Conservation (phyloP, 2,888 invertebrate species). For the Prosopocoilus inquinatus region DNA sequence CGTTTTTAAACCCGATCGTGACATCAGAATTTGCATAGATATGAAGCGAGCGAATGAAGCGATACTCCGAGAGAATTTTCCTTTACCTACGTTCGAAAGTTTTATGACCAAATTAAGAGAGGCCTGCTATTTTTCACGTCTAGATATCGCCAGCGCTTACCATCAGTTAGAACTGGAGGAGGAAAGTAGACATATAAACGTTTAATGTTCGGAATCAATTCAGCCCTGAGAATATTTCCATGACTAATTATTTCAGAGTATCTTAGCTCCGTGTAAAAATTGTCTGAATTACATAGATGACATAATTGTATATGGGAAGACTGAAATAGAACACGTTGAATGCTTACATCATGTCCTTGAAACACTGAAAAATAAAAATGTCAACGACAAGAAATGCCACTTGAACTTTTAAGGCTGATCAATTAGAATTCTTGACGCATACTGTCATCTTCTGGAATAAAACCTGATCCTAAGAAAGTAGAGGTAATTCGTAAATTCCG, state of each 20-base stretch:
- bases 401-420: not conserved
- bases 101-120: slow-evolving; percentile 14
- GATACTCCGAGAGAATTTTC: slow-evolving; percentile 19
- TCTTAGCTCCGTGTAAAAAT: slow-evolving; percentile 29
- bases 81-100: slow-evolving; percentile 19
- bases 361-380: slow-evolving; percentile 28
- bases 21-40: slow-evolving; percentile 40
- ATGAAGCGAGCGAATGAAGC: slow-evolving; percentile 41
- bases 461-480: no score
- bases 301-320: slow-evolving; percentile 33
- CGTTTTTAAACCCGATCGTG: slow-evolving; percentile 33
- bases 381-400: slow-evolving; percentile 35
- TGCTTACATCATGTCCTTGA: slow-evolving; percentile 29
- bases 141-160: slow-evolving; percentile 31
- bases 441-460: no score
- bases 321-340: slow-evolving; percentile 33
- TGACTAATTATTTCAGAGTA: slow-evolving; percentile 34
- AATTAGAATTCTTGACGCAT: not conserved
- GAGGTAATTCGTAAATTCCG: no score
- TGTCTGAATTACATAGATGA: slow-evolving; percentile 34
- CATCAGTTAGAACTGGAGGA: slow-evolving; percentile 32
- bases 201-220: slow-evolving; percentile 42
- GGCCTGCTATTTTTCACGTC: slow-evolving; percentile 31
- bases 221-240: slow-evolving; percentile 36
- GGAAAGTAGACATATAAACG: slow-evolving; percentile 29